phyloP scores from a whole-genome alignment of 2,888 invertebrate species.

The Nematopogon swammerdamellus region DNA sequence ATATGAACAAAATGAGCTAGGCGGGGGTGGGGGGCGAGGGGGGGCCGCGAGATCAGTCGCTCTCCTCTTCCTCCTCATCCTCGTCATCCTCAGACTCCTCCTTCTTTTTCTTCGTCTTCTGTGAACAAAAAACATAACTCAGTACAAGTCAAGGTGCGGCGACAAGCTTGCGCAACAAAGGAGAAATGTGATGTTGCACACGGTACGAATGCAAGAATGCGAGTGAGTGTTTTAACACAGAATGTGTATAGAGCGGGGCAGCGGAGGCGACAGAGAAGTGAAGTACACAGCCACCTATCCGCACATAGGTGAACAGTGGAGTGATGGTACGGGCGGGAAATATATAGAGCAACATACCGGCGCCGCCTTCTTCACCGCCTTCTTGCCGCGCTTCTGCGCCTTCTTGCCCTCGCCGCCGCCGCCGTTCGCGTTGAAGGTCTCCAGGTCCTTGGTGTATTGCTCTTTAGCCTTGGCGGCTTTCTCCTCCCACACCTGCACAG shows the following conservation, averaged over 20 bases:
- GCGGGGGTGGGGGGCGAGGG: conserved; percentile 20
- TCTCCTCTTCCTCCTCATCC: conserved; percentile 62
- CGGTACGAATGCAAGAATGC: too few species aligned
- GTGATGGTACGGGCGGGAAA: neutral
- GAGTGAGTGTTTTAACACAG: too few species aligned
- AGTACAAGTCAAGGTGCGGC: neutral
- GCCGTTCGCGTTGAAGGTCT: conserved; percentile 82
- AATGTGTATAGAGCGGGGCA: too few species aligned
- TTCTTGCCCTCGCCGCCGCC: conserved; percentile 60
- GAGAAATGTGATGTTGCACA: too few species aligned
- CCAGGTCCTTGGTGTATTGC: conserved; percentile 84
- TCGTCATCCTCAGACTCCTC: conserved; percentile 63
- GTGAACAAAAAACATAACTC: conserved; percentile 10
- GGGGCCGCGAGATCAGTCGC: conserved; percentile 57
- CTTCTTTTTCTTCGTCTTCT: conserved; percentile 60
- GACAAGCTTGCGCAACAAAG: too few species aligned
- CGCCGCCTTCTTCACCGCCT: conserved; percentile 40
- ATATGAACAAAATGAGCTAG: conserved; percentile 47
- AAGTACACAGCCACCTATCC: too few species aligned
- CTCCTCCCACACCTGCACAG: conserved; percentile 80
- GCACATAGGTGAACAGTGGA: too few species aligned
- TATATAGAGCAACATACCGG: conserved; percentile 19
- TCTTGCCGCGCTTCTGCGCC: conserved; percentile 58
- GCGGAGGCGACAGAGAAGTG: too few species aligned
- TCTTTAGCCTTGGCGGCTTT: conserved; percentile 87